Conservation (phyloP, 2,113 vertebrate genomes). For the Pedionomus torquatus region DNA sequence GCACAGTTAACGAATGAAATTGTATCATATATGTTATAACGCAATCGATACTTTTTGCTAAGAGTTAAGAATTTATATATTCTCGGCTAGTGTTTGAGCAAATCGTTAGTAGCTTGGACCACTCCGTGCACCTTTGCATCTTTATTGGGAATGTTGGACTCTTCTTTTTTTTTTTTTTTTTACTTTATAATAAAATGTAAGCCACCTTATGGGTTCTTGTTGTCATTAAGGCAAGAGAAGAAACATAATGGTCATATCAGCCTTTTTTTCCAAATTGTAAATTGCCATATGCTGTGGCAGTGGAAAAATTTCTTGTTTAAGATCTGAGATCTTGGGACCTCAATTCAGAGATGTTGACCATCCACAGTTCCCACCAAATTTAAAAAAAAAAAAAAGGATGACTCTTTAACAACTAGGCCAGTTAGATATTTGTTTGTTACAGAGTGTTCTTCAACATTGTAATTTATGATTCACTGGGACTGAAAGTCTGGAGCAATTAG, state of each 20-base stretch:
- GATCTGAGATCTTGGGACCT: neutral
- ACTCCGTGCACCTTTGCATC: conserved; percentile 16
- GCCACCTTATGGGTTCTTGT: neutral
- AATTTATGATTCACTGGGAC: neutral
- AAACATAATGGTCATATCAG: neutral
- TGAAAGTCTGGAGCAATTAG: neutral
- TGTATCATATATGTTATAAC: conserved; percentile 69
- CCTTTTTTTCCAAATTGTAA: neutral
- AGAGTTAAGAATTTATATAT: conserved; percentile 67
- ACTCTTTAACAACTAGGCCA: neutral
- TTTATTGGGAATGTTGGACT: conserved; percentile 28
- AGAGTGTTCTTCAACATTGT: neutral
- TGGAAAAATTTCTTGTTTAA: neutral
- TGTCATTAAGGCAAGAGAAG: conserved; percentile 33
- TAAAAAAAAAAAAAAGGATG: neutral
- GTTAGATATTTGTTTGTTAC: neutral
- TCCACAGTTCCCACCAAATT: neutral
- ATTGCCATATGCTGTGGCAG: neutral
- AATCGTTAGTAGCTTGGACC: conserved; percentile 54
- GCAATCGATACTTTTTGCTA: conserved; percentile 72
- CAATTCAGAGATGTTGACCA: neutral
- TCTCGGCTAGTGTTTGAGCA: conserved; percentile 47
- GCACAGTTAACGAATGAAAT: conserved; percentile 54
- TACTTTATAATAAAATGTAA: conserved; percentile 17
- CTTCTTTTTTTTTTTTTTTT: neutral